Conservation (phyloP, 2,888 invertebrate species). For the Drosophila stalkeri region DNA sequence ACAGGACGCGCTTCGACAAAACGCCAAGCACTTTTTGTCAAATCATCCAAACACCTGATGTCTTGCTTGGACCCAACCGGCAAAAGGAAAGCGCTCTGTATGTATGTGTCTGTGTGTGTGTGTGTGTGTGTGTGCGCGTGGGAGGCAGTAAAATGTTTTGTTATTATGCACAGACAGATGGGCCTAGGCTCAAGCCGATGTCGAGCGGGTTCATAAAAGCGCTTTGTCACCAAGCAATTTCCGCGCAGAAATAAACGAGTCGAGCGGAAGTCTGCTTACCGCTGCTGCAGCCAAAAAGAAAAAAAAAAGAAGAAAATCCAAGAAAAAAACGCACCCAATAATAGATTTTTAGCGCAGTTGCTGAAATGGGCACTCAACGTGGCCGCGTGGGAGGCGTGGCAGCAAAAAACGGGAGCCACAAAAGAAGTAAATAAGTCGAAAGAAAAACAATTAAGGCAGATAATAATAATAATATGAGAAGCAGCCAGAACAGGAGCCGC, state of each 20-base stretch:
- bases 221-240: constrained; percentile 75
- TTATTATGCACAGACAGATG: constrained; percentile 61
- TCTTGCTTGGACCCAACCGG: constrained; percentile 61
- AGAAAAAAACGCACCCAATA: constrained; percentile 46
- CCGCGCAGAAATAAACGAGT: constrained; percentile 68
- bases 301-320: background rate
- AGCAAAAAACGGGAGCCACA: constrained; percentile 3
- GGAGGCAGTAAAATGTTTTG: constrained; percentile 48
- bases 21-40: constrained; percentile 79
- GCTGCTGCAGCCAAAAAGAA: constrained; percentile 9
- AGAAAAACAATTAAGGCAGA: constrained; percentile 79
- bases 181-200: constrained; percentile 41
- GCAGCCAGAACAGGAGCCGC: constrained; percentile 34
- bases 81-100: background rate
- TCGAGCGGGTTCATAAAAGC: constrained; percentile 70
- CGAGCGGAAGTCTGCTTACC: constrained; percentile 1
- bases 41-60: constrained; percentile 83
- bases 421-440: constrained; percentile 67
- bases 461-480: constrained; percentile 76
- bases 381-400: constrained; percentile 4
- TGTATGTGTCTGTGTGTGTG: constrained; percentile 10
- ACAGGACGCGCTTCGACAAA: constrained; percentile 69
- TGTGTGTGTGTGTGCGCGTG: constrained; percentile 3
- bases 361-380: constrained; percentile 58
- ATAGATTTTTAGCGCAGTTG: constrained; percentile 72